phyloP scores from a whole-genome alignment of 2,113 vertebrate species.

The Monopterus albus region DNA sequence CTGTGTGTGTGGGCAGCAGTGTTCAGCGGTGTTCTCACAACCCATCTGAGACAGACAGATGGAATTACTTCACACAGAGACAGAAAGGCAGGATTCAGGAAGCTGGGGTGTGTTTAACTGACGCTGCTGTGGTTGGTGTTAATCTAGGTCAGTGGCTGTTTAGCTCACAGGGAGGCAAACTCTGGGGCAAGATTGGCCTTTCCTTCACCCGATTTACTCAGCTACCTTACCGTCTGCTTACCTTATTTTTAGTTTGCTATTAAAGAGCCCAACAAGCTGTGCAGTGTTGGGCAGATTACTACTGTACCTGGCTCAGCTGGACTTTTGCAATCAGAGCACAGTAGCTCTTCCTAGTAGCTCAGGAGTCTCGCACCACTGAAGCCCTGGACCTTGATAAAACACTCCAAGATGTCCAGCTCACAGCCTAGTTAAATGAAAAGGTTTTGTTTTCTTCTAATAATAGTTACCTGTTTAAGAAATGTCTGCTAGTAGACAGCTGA shows the following conservation, averaged over 20 bases:
- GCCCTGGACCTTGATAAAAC: constrained; percentile 26
- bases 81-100: constrained; percentile 75
- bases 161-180: constrained; percentile 52
- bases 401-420: constrained; percentile 12
- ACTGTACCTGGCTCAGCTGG: constrained; percentile 19
- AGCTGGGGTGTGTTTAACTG: constrained; percentile 69
- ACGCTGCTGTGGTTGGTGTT: constrained; percentile 69
- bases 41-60: constrained; percentile 79
- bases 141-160: constrained; percentile 75
- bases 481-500: too few species aligned
- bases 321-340: constrained; percentile 3
- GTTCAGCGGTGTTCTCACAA: constrained; percentile 66
- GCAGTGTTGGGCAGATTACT: constrained; percentile 3
- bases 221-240: constrained; percentile 45
- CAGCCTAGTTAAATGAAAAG: background rate
- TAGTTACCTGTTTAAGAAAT: background rate
- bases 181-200: constrained; percentile 64
- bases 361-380: constrained; percentile 8
- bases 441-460: background rate
- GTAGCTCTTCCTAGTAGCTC: background rate
- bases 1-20: constrained; percentile 47
- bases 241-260: constrained; percentile 33
- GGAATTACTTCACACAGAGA: constrained; percentile 79
- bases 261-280: constrained; percentile 27
- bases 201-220: constrained; percentile 60